Base-by-base conservation (phyloP, 2,888 invertebrate species). In the Eupithecia inturbata region DNA sequence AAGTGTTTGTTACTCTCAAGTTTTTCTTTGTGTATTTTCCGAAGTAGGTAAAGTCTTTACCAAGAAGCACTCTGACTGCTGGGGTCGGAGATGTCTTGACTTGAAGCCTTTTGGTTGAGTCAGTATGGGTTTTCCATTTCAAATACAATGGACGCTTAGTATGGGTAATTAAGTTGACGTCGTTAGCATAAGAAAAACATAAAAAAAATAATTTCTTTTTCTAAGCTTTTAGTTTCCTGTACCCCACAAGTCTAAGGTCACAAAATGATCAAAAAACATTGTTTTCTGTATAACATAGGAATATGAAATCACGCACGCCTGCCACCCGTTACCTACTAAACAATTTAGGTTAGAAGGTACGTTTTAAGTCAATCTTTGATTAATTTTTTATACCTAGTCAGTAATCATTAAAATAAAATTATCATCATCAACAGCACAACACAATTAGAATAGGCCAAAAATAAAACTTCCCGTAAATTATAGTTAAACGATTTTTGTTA, bases 81-180 rank as follows among this genome's bases (percentile, higher is more conserved):
- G 62, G 39, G 73, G 73, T 73, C 60, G 39, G 19, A 60, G 28
- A n/a, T 67, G 39, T 60, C 49, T 60, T 60, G 57, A 60, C 62
- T 31, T 31, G 60, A 28, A 7, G 19, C 62, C 19, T 62, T 31
- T 63, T 3, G 26, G 57, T 57, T 57, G 62, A 72, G 62, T 60
- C 33, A 62, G 57, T 57, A 22, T 72, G 74, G 71, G 60, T 67
- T 75, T 75, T 67, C 74, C 71, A 69, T 39, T 62, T 71, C 71
- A 39, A 49, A 66, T 63, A 69, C 74, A 75, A 72, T 75, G 63
- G 71, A 64, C 57, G 16, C n/a, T 33, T 64, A 45, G 39, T 28
- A 64, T 64, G n/a, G 22, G 26, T 57, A 57, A 57, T 26, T 57
- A 22, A 57, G 14, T 66, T 69, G 69, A 69, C 68, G 57, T 69